A percentile compares a stretch with the other conserved stretches of the same genome.
Conservation (phyloP, 2,797 vertebrate genomes). For the Galaxias olidus region DNA sequence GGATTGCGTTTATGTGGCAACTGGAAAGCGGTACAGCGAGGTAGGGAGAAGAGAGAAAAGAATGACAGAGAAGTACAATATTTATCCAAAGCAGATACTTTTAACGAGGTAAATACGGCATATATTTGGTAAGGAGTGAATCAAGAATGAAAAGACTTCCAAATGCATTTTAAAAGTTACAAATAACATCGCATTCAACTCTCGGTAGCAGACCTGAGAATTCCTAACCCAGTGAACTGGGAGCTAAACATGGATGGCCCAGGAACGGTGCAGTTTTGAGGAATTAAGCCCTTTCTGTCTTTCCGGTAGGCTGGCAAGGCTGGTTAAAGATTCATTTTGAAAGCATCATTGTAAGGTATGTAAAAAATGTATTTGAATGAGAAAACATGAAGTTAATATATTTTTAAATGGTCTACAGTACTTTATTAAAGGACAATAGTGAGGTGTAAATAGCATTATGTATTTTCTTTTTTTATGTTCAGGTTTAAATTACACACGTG, state of each 20-base stretch:
- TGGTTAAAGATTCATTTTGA: slow-evolving; percentile 2
- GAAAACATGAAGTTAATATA: neutral
- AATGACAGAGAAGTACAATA: neutral
- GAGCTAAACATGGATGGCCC: slow-evolving; percentile 71
- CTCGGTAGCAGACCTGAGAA: slow-evolving; percentile 24
- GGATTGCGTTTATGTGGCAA: slow-evolving; percentile 33
- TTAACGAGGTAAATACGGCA: neutral
- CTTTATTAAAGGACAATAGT: neutral
- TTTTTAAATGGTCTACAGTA: neutral
- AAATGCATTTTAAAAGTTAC: neutral
- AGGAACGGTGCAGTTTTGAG: slow-evolving; percentile 46
- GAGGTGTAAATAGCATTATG: neutral
- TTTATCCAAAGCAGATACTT: neutral
- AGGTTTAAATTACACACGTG: neutral
- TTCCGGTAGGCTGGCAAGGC: slow-evolving; percentile 12
- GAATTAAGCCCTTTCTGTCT: slow-evolving; percentile 61
- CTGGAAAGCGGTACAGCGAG: neutral
- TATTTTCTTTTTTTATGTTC: neutral
- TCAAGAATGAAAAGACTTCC: neutral
- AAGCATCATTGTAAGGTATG: neutral
- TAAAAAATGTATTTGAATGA: slow-evolving; percentile 18
- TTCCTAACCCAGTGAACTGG: slow-evolving; percentile 30
- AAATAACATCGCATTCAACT: neutral
- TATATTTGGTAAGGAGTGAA: neutral
- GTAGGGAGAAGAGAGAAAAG: slow-evolving; percentile 4